These are phyloP conservation scores for Malurus melanocephalus DNA, from an alignment of 2,113 vertebrate species.

Conservation along the genomic window DNA sequence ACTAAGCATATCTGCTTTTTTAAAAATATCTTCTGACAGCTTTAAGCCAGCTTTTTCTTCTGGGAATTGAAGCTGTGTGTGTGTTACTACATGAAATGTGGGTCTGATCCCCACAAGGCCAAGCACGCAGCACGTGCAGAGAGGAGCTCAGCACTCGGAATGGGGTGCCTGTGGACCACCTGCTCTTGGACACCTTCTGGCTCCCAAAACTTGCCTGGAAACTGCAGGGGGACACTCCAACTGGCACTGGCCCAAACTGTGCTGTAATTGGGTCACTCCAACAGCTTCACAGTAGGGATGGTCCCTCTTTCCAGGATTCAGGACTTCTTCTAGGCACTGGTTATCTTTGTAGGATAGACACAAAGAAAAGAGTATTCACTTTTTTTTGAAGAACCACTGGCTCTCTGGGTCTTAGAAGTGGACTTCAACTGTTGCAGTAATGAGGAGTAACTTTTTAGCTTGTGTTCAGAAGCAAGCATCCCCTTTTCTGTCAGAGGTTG, in stretches of 20 bases:
- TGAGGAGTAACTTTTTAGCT: neutral
- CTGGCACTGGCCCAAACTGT: neutral
- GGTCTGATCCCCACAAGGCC: fast-evolving
- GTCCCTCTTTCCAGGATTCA: neutral
- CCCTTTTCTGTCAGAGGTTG: neutral
- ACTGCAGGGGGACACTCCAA: neutral
- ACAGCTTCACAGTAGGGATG: neutral
- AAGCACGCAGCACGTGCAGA: fast-evolving
- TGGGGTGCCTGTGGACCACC: neutral
- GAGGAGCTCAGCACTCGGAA: fast-evolving
- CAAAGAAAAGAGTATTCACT: neutral
- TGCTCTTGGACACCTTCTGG: fast-evolving
- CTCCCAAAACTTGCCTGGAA: neutral
- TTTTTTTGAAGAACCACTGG: neutral
- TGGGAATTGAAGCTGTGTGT: neutral
- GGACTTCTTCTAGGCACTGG: neutral
- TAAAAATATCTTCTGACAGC: neutral
- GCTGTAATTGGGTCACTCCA: fast-evolving
- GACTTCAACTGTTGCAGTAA: neutral
- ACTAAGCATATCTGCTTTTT: neutral
- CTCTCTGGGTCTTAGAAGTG: neutral
- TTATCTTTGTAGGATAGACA: neutral
- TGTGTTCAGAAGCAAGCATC: neutral
- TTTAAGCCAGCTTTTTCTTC: neutral
- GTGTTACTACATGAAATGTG: fast-evolving